These are phyloP conservation scores for Falco cherrug DNA, from an alignment of 2,797 vertebrate species.

Conservation along the genomic window DNA sequence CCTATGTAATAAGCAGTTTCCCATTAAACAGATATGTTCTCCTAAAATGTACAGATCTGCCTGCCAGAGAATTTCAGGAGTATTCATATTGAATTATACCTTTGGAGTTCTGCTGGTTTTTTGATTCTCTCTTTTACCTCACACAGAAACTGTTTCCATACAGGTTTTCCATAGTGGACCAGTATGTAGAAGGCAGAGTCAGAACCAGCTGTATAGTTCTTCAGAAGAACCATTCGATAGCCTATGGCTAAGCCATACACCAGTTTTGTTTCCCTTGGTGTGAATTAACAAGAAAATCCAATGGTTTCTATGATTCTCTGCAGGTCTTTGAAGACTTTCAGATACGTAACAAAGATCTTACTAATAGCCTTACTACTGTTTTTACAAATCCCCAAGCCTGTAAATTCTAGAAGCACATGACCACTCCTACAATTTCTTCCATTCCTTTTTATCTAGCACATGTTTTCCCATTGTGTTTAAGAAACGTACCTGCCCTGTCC, in stretches of 20 bases:
- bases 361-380: neutral
- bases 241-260: neutral
- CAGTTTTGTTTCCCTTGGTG: neutral
- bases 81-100: neutral
- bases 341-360: neutral
- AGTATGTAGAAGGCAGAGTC: neutral
- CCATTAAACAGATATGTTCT: neutral
- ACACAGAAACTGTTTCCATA: neutral
- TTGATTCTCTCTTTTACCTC: neutral
- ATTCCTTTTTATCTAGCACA: neutral
- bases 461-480: neutral
- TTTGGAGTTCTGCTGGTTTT: neutral
- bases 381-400: neutral
- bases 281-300: neutral
- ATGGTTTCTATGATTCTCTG: neutral
- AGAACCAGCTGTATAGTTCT: neutral
- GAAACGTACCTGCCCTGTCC: neutral
- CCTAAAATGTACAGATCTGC: neutral
- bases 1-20: neutral
- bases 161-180: neutral
- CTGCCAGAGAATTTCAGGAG: neutral
- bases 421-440: neutral
- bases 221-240: neutral
- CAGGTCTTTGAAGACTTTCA: neutral
- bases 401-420: neutral